Base-by-base conservation (phyloP, 37 sponge, comb jelly and placozoan genomes). In the Tethya wilhelma region DNA sequence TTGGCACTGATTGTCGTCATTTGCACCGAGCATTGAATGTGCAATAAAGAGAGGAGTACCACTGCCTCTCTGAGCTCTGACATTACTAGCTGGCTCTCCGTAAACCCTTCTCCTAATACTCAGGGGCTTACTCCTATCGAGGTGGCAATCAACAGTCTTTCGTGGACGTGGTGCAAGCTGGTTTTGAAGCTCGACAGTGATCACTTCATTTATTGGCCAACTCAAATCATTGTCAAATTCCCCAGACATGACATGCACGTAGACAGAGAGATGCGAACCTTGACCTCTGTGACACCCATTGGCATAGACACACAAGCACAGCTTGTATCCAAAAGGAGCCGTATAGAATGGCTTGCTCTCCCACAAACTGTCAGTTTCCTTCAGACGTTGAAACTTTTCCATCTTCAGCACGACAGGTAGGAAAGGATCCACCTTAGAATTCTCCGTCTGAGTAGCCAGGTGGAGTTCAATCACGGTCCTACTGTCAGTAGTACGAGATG, bases 241-340 rank as follows among this genome's bases (percentile, higher is more conserved):
- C 31, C 79, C 79, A 28, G 39, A 37, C 79, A 67, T 49, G 7
- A 79, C 46, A 49, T 79, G 45, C 23, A 79, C 55, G 34, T 67
- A 67, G 2, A 79, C 69, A 1, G 79, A 67, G 19, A 79, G 25
- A 33, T 79, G 68, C 7, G 68, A 67, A 4, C 79, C 69, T n/a
- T 7, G 19, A 1, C 79, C 79, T 22, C 34, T 67, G 38, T 39
- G 33, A 22, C 68, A 33, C 28, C 79, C 79, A 31, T 53, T 55
- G 33, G 79, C 32, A 40, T 45, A 55, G 0, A 79, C 79, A 30
- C 44, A 42, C 56, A 79, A 26, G 19, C 68, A 49, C 17, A 79
- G 67, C 68, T 79, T 79, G 26, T 79, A 79, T 34, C 79, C 79
- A 17, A 43, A 67, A 1, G 79, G 79, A 12, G 38, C 36, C 2